Evolutionary conservation across 2,888 invertebrate genomes (phyloP).

Genomic region (Ophonus ardosiacus): DNA sequence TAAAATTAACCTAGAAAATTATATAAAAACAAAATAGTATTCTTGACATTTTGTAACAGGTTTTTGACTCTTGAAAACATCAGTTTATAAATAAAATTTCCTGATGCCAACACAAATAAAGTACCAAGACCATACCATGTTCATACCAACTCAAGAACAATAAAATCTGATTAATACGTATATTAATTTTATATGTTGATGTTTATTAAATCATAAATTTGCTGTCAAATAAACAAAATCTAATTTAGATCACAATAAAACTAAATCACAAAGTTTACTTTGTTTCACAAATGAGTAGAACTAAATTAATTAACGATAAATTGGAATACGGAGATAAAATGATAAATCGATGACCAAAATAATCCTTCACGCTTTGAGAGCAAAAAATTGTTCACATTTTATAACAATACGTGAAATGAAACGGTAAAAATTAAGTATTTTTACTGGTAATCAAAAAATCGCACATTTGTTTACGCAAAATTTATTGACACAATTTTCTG

Average conservation of each 20-base stretch:
- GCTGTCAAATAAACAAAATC: slow-evolving; percentile 2
- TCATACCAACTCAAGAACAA: not conserved
- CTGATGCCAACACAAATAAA: slow-evolving; percentile 30
- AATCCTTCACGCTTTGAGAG: not conserved
- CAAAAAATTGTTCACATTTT: no score
- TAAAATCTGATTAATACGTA: slow-evolving; percentile 22
- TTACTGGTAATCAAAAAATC: no score
- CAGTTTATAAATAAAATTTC: slow-evolving; percentile 43
- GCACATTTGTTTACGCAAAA: no score
- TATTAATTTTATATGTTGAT: not conserved
- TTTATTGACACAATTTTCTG: no score
- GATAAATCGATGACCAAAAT: not conserved
- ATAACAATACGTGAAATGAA: no score
- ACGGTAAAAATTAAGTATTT: no score
- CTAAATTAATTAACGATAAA: slow-evolving; percentile 14
- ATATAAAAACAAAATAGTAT: slow-evolving; percentile 43
- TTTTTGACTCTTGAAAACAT: slow-evolving; percentile 50
- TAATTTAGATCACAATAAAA: slow-evolving; percentile 1
- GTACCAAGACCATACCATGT: not conserved
- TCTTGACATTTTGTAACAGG: slow-evolving; percentile 54
- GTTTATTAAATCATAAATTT: slow-evolving; percentile 20
- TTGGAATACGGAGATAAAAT: not conserved
- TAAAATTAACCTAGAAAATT: slow-evolving; percentile 21
- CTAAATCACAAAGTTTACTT: not conserved
- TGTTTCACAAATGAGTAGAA: not conserved